These are phyloP conservation scores for Bos javanicus DNA, from an alignment of 2,113 vertebrate species.

Conservation along the genomic window DNA sequence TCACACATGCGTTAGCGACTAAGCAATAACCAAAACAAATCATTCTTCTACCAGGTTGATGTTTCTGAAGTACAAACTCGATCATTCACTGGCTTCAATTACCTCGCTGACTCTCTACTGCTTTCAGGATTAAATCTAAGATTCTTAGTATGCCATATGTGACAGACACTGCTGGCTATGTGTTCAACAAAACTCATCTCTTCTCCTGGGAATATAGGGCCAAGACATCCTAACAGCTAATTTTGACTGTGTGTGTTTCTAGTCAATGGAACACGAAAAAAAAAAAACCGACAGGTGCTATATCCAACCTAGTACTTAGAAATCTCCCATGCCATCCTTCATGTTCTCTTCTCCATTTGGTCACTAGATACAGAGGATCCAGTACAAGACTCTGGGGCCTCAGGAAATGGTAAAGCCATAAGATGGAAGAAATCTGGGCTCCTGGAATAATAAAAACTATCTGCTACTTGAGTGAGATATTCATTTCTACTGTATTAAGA, in stretches of 20 bases:
- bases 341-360: neutral
- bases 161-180: neutral
- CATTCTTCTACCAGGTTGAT: neutral
- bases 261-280: neutral
- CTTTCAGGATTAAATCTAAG: neutral
- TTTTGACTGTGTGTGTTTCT: neutral
- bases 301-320: neutral
- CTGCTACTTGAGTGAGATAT: neutral
- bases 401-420: neutral
- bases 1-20: neutral
- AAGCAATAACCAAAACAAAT: neutral
- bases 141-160: neutral
- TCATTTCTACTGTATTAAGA: neutral
- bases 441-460: neutral
- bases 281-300: neutral
- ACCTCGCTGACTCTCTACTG: neutral
- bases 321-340: neutral
- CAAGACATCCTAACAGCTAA: neutral
- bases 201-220: neutral
- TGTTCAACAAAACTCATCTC: neutral
- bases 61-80: neutral
- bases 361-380: neutral
- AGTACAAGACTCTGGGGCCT: no score
- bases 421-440: neutral
- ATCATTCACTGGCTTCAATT: neutral